A percentile compares a stretch with the other conserved stretches of the same genome.
Evolutionary conservation across 2,113 vertebrate species (phyloP).

Genomic region (Anhinga anhinga): DNA sequence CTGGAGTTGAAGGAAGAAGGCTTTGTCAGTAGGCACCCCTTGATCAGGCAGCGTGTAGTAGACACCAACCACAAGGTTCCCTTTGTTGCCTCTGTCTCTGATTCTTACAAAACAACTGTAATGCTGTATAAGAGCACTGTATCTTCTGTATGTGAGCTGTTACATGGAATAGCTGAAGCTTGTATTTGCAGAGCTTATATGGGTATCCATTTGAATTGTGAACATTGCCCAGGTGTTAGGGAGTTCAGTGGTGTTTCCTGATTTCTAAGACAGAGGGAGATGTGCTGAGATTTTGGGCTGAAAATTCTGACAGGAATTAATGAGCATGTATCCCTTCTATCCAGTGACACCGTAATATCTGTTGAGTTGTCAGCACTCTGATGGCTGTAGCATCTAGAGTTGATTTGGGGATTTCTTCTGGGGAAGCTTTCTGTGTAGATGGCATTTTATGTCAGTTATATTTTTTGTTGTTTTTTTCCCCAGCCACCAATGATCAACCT

Average conservation of each 20-base stretch:
- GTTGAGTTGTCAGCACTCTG: neutral
- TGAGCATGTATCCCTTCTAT: neutral
- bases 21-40: too few relatives aligned
- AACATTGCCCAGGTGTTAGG: neutral
- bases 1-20: too few relatives aligned
- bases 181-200: neutral
- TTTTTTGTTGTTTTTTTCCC: neutral
- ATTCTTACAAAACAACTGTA: neutral
- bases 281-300: neutral
- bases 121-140: neutral
- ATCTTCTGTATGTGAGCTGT: neutral
- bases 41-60: too few relatives aligned
- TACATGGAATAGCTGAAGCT: neutral
- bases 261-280: neutral
- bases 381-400: neutral
- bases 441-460: neutral
- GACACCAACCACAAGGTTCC: too few relatives aligned
- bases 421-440: neutral
- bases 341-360: neutral
- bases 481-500: slow-evolving; percentile 57
- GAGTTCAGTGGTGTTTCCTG: neutral
- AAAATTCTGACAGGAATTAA: neutral
- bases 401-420: neutral
- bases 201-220: neutral
- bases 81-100: too few relatives aligned